Evolutionary conservation across 2,888 invertebrate species (phyloP), one percentile per base, ranked within the genome.

Genomic region (Tribolium freemani): DNA sequence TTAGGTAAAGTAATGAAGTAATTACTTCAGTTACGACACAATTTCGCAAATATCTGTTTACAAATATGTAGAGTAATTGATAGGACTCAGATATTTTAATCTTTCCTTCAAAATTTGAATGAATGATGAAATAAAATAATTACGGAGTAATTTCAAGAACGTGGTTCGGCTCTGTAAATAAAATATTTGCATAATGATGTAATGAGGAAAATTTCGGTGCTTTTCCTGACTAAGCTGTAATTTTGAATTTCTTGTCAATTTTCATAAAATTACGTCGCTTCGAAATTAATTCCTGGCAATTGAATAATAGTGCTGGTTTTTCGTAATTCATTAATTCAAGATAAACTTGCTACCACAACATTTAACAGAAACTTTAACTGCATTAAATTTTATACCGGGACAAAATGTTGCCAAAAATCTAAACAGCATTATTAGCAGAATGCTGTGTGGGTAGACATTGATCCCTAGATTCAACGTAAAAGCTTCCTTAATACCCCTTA

Each of bases 401-500:
- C 8, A 50, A 11, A 3, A 8, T 21, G 51, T 3, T 16, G 20
- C 0, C 1, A 51, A 38, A 38, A 16, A 57, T 31, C 30, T 10
- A 13, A 26, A 26, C 26, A 21, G 3, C 3, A 26, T 5, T 26
- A 26, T 26, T 26, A 26, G 26, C 26, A 26, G 16, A 3, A 26
- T 26, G 2, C 11, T 53, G 53, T 13, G 16, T 53, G 8, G 31
- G 26, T 30, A 20, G 10, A 44, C 57, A 57, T 68, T 50, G 48
- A 68, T 57, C 46, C 31, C 8, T 6, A 45, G 68, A 48, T 57
- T 30, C 31, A 56, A 53, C 60, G 38, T 44, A 69, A 69, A 69
- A 69, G 58, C 60, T 51, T 60, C 56, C 50, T 69, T 60, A 60
- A 69, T 69, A 60, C 60, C 69, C 69, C 57, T 30, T 53, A 60